phyloP scores from a whole-genome alignment of 2,888 invertebrate genomes.

The Diabrotica balteata region DNA sequence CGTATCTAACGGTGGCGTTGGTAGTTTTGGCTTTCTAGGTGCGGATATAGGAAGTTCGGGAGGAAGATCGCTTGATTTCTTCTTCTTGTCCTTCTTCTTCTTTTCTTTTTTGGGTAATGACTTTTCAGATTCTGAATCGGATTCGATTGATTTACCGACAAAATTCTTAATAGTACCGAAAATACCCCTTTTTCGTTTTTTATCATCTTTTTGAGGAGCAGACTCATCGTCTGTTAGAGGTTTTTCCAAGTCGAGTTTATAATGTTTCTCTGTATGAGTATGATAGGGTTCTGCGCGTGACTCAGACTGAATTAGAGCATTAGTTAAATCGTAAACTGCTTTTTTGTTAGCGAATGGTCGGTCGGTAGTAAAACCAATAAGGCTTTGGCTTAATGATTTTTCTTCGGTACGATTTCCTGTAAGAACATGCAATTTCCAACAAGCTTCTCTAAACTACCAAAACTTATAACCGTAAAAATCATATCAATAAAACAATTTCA shows the following conservation, averaged over 20 bases:
- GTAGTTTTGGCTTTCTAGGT: constrained; percentile 53
- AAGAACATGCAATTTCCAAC: constrained; percentile 61
- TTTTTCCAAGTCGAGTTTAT: constrained; percentile 32
- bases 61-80: constrained; percentile 44
- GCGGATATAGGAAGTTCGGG: constrained; percentile 46
- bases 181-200: constrained; percentile 55
- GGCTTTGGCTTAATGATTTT: constrained; percentile 44
- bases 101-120: constrained; percentile 52
- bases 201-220: constrained; percentile 48
- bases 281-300: constrained; percentile 55
- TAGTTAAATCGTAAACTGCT: constrained; percentile 51
- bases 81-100: constrained; percentile 48
- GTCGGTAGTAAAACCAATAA: constrained; percentile 36
- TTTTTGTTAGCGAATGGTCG: constrained; percentile 41
- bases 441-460: constrained; percentile 58
- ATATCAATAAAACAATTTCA: constrained; percentile 55
- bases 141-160: constrained; percentile 57
- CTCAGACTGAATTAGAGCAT: constrained; percentile 57
- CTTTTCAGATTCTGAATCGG: constrained; percentile 59
- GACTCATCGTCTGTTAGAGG: constrained; percentile 42
- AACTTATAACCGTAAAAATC: constrained; percentile 47
- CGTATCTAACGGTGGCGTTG: constrained; percentile 50
- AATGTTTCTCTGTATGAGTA: constrained; percentile 43
- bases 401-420: constrained; percentile 57
- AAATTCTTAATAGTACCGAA: constrained; percentile 58